A percentile compares a stretch with the other conserved stretches of the same genome.
phyloP scores from a whole-genome alignment of 1,140 invertebrate species.

The Drosophila guanche region DNA sequence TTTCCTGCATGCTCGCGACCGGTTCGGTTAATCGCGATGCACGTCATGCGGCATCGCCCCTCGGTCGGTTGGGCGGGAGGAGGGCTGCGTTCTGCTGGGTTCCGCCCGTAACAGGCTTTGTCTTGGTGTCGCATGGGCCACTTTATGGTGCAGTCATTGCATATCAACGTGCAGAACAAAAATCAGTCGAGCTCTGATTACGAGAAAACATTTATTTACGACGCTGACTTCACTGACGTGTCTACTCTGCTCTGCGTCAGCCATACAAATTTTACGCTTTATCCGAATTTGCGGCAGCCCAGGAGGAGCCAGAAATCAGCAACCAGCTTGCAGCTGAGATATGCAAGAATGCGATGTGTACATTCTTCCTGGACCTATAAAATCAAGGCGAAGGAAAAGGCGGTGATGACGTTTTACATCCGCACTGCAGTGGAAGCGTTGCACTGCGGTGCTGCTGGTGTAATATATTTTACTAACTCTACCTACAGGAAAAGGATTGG shows the following conservation, averaged over 20 bases:
- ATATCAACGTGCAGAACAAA: too few relatives aligned
- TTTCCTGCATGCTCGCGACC: too few relatives aligned
- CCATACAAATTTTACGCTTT: conserved; percentile 78
- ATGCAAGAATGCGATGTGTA: neutral
- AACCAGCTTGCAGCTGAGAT: conserved; percentile 63
- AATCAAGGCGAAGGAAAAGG: conserved; percentile 43
- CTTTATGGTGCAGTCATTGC: too few relatives aligned
- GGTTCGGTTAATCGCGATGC: too few relatives aligned
- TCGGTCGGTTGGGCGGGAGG: too few relatives aligned
- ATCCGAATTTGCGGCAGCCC: conserved; percentile 65
- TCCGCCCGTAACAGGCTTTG: too few relatives aligned
- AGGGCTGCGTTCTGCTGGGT: too few relatives aligned
- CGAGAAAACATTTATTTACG: conserved; percentile 73
- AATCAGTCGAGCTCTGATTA: too few relatives aligned
- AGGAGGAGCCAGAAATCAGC: conserved; percentile 1
- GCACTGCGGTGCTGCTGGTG: conserved; percentile 22
- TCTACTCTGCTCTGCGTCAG: conserved; percentile 52
- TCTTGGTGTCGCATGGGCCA: too few relatives aligned
- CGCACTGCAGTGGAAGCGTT: conserved; percentile 71
- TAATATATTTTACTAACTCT: conserved; percentile 52
- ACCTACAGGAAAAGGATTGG: neutral
- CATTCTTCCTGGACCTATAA: conserved; percentile 69
- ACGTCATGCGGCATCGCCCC: too few relatives aligned
- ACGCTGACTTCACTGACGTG: conserved; percentile 22
- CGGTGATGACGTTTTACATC: conserved; percentile 68